Conservation (phyloP, 1,140 invertebrate genomes). For the Heliconius himera region DNA sequence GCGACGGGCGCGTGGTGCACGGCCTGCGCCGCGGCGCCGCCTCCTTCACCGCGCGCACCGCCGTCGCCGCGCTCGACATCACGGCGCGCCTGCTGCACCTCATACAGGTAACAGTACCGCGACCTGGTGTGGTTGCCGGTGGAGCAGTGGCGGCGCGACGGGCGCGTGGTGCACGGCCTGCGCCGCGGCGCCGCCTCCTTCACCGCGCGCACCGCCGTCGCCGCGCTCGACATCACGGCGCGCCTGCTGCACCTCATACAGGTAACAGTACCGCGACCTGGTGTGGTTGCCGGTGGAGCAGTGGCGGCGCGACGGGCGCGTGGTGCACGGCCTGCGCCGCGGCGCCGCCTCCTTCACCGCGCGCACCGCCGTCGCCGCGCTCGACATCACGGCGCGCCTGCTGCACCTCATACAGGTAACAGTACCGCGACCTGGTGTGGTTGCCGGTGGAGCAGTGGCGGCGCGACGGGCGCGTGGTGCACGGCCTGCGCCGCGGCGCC, state of each 20-base stretch:
- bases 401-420: slow-evolving; percentile 92
- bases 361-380: slow-evolving; percentile 94
- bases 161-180: slow-evolving; percentile 94
- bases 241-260: slow-evolving; percentile 93
- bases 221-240: slow-evolving; percentile 96
- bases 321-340: slow-evolving; percentile 95
- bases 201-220: slow-evolving; percentile 96
- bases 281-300: slow-evolving; percentile 98
- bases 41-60: slow-evolving; percentile 97
- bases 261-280: slow-evolving; percentile 65
- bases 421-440: slow-evolving; percentile 84
- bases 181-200: slow-evolving; percentile 98
- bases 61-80: slow-evolving; percentile 96
- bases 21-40: slow-evolving; percentile 97
- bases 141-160: slow-evolving; percentile 98
- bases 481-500: slow-evolving; percentile 96
- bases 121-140: slow-evolving; percentile 92
- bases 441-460: slow-evolving; percentile 98
- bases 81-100: slow-evolving; percentile 92
- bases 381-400: slow-evolving; percentile 95
- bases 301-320: slow-evolving; percentile 96
- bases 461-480: slow-evolving; percentile 96
- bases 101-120: slow-evolving; percentile 86
- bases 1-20: slow-evolving; percentile 95
- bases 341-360: slow-evolving; percentile 98